phyloP scores from a whole-genome alignment of 2,113 vertebrate genomes.

The Spermophilus dauricus region DNA sequence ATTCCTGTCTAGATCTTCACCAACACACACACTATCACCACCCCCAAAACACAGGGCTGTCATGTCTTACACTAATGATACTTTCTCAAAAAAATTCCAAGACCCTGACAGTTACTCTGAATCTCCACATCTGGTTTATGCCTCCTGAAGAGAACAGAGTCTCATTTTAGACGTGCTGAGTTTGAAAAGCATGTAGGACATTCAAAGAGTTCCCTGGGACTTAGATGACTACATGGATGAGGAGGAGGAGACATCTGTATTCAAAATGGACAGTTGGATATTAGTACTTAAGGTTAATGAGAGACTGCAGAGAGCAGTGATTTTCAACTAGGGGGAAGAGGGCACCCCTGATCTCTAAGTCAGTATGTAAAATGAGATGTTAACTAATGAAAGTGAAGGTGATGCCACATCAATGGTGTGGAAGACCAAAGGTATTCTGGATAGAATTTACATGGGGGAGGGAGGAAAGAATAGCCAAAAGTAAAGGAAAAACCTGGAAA shows the following conservation, averaged over 20 bases:
- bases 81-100: constrained; percentile 49
- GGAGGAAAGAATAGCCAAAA: neutral
- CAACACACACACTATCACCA: neutral
- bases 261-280: neutral
- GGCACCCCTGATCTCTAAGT: neutral
- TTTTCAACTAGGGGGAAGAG: neutral
- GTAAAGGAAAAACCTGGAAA: neutral
- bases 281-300: neutral
- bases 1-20: neutral
- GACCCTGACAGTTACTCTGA: neutral
- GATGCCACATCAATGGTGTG: neutral
- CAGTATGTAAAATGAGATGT: neutral
- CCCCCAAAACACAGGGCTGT: neutral
- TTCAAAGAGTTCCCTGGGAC: neutral
- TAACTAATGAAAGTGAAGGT: neutral
- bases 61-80: neutral
- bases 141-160: neutral
- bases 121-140: neutral
- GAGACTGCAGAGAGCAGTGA: neutral
- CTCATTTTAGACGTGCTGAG: neutral
- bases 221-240: constrained; percentile 7
- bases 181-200: neutral
- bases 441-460: neutral
- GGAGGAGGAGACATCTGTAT: neutral
- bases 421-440: neutral